Conservation (phyloP, 2,888 invertebrate genomes). For the Cephus sareptanus region DNA sequence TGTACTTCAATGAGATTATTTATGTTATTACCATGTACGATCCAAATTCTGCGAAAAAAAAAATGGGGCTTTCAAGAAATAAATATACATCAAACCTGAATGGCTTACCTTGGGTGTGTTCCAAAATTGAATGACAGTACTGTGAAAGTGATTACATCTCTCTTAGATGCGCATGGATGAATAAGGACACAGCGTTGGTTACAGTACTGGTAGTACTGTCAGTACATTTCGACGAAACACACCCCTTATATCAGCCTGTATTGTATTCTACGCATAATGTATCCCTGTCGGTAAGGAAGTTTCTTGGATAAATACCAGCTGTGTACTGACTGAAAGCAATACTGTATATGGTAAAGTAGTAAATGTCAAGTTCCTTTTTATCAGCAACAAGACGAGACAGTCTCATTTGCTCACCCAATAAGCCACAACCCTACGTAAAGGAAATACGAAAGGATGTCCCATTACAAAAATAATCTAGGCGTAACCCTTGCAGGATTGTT, state of each 20-base stretch:
- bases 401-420: background rate
- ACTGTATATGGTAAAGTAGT: background rate
- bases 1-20: background rate
- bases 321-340: background rate
- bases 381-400: background rate
- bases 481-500: background rate
- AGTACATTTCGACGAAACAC: too few species aligned
- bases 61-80: background rate
- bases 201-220: too few species aligned
- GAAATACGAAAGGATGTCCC: background rate
- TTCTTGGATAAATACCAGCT: background rate
- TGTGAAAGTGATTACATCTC: too few species aligned
- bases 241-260: background rate
- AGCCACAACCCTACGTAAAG: background rate
- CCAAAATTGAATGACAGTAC: too few species aligned
- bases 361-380: background rate
- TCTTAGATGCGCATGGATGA: too few species aligned
- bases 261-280: background rate
- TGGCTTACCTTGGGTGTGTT: background rate
- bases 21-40: background rate
- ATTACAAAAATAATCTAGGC: background rate
- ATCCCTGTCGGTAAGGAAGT: background rate
- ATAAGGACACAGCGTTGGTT: too few species aligned
- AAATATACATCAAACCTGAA: background rate
- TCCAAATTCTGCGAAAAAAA: background rate